These are phyloP conservation scores for Nannoperca obscura DNA, from an alignment of 2,797 vertebrate genomes.

Conservation along the genomic window DNA sequence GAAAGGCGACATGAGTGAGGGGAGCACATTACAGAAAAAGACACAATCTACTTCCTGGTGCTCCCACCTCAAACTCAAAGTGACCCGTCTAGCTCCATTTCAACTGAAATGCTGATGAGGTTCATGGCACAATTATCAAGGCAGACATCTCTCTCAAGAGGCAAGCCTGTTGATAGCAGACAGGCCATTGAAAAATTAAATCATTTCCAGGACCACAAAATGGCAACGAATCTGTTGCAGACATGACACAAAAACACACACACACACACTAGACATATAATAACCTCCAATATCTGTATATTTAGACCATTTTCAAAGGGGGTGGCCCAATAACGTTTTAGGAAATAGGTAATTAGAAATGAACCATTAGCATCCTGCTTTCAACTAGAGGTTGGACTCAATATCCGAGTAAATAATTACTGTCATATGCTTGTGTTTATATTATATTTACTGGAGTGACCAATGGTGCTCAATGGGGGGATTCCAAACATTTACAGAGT, in stretches of 20 bases:
- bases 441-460: constrained; percentile 64
- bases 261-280: constrained; percentile 31
- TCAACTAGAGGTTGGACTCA: constrained; percentile 69
- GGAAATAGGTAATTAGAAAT: constrained; percentile 78
- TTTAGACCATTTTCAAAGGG: constrained; percentile 58
- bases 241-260: constrained; percentile 42
- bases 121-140: constrained; percentile 86
- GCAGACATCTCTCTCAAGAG: constrained; percentile 82
- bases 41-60: constrained; percentile 81
- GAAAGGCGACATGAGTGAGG: constrained; percentile 75
- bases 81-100: constrained; percentile 86
- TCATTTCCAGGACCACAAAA: constrained; percentile 77
- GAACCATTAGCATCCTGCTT: constrained; percentile 72
- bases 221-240: constrained; percentile 67
- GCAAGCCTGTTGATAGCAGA: constrained; percentile 80
- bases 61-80: constrained; percentile 85
- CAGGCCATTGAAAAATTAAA: constrained; percentile 82
- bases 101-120: constrained; percentile 86
- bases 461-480: constrained; percentile 34
- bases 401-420: constrained; percentile 77
- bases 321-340: constrained; percentile 71
- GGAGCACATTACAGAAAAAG: constrained; percentile 77
- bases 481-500: constrained; percentile 40
- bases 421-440: constrained; percentile 79
- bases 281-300: constrained; percentile 57